Base-by-base conservation (phyloP, 2,888 invertebrate species). In the Noctua janthina region DNA sequence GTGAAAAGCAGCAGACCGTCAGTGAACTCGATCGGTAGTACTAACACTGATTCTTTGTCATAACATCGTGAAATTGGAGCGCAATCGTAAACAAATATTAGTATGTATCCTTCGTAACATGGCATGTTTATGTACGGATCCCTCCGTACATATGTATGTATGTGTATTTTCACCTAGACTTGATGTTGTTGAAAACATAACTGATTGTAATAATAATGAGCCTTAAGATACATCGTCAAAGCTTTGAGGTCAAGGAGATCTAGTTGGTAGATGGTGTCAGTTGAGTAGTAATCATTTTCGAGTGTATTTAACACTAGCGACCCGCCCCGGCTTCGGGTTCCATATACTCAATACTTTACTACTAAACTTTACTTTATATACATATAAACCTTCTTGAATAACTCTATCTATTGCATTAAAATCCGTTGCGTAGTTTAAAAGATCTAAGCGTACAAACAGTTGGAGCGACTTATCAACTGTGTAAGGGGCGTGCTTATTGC, bases 21-120 rank as follows among this genome's bases (percentile, higher is more conserved):
- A 17, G 62, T 8, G 15, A 29, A 15, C 29, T 15, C 29, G 35
- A 7, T 43, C 10, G 62, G 62, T 29, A 29, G 15, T 7, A 62
- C 39, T n/a, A 23, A 23, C 62, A 69, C 64, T 35, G 35, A 76
- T 74, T 83, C 69, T 75, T 79, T 74, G 62, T 43, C 78, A 83
- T 51, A 67, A 78, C 77, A 73, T 76, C 49, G 62, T 69, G 69
- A 83, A 86, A 87, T 79, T 74, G 62, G 68, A 88, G 74, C 62
- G 35, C 54, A 68, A 43, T 76, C 68, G 59, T 78, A 67, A 76
- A 78, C 81, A 81, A 74, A 84, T 69, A 64, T 83, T 83, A 46
- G 23, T 66, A 43, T 68, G 15, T 76, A n/a, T 39, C 49, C 46
- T 35, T 29, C 29, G 76, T 64, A 69, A 39, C 29, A 49, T 23